Base-by-base conservation (phyloP, 2,113 vertebrate genomes). In the Strigops habroptila region DNA sequence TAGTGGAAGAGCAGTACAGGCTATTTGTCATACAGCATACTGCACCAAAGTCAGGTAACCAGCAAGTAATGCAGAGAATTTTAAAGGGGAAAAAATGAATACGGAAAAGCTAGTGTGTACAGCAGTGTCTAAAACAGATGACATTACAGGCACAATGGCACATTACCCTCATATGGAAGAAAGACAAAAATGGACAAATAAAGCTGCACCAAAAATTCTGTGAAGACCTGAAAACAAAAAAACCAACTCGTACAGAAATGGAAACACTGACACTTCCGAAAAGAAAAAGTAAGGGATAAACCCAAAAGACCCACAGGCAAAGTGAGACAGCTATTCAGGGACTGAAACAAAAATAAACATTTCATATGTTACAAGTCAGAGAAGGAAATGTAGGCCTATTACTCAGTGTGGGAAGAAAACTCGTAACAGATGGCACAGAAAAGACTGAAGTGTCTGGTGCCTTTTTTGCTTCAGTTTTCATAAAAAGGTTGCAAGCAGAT, bases 381-480 rank as follows among this genome's bases (percentile, higher is more conserved):
- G 68, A 88, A 64, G 68, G 83, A 94, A 91, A 95, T 24, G 37
- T 67, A 81, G 46, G 55, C 52, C 53, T 90, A 35, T 70, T 88
- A 74, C 53, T 94, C 71, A 80, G 0, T 46, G 64, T 77, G 63
- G 64, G 49, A 96, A 86, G 75, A 92, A 95, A 97, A 90, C 76
- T 94, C 37, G 0, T 62, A 96, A 82, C 88, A 93, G 88, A 91
- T 96, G 92, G 91, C 64, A 83, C 31, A 70, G 59, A 88, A 94
- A 88, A 92, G 88, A 59, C 86, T 77, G 44, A 90, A 94, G 59
- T 63, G 74, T 86, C 83, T 93, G 69, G 80, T 93, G 89, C 69
- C 83, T 95, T 95, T 96, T 95, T 97, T 95, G 65, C 44, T 96
- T 92, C 62, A 64, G 77, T 93, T 95, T 93, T 95, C 70, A 82